Conservation (phyloP, 1,140 invertebrate genomes). For the Diploscapter pachys region DNA sequence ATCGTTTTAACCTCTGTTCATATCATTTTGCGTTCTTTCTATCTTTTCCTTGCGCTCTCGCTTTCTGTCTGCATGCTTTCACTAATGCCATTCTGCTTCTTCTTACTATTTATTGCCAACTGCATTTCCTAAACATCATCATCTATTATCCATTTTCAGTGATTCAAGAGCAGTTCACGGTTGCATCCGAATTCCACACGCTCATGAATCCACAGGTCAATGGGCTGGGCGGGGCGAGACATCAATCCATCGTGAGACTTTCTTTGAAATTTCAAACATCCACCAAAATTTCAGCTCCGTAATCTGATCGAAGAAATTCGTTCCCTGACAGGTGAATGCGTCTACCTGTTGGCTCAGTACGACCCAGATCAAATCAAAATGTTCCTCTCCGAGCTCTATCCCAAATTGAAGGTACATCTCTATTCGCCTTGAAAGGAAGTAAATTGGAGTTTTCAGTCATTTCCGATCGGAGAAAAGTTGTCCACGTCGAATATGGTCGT, state of each 20-base stretch:
- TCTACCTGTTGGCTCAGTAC: constrained; percentile 9
- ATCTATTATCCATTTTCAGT: constrained; percentile 22
- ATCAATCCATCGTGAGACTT: constrained; percentile 21
- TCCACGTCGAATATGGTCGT: constrained; percentile 5
- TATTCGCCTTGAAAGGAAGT: constrained; percentile 1
- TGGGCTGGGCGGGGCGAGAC: constrained; percentile 24
- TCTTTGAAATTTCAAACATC: background rate
- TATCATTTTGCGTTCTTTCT: background rate
- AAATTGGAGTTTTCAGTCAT: constrained; percentile 1
- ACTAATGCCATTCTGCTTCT: background rate
- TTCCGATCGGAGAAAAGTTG: constrained; percentile 17
- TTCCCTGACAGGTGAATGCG: background rate
- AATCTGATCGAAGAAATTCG: constrained; percentile 20
- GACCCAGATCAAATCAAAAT: background rate
- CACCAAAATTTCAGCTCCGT: constrained; percentile 13
- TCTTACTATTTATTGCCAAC: background rate
- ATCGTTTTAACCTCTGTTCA: too few species aligned
- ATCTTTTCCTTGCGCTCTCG: background rate
- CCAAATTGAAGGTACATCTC: background rate
- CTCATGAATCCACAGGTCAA: constrained; percentile 28
- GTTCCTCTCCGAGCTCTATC: constrained; percentile 7
- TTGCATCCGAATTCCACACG: constrained; percentile 23
- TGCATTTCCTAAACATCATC: background rate
- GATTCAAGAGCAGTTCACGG: background rate
- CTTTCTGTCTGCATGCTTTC: background rate